Conservation (phyloP, 1,140 invertebrate genomes). For the Atopsyche davidsoni region DNA sequence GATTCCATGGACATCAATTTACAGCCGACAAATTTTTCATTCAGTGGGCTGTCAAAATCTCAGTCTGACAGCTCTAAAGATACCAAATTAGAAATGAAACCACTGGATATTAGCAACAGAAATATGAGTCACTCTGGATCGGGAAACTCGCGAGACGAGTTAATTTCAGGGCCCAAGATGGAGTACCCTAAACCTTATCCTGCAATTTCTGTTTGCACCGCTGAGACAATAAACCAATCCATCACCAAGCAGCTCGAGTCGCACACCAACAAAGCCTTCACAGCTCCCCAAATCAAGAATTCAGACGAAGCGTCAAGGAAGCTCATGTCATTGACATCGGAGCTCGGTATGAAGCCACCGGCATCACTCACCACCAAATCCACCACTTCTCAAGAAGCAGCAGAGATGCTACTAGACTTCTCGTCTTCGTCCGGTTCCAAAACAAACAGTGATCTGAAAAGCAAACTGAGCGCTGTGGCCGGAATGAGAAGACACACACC, state of each 20-base stretch:
- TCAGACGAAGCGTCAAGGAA: constrained; percentile 35
- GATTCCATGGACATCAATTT: constrained; percentile 12
- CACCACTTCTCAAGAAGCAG: constrained; percentile 52
- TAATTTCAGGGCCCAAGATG: constrained; percentile 5
- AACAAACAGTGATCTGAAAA: constrained; percentile 21
- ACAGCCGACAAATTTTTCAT: constrained; percentile 23
- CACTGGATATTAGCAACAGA: constrained; percentile 11
- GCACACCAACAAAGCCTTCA: constrained; percentile 42
- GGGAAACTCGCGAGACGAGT: constrained; percentile 9
- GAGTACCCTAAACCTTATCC: constrained; percentile 24
- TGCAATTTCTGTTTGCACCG: constrained; percentile 20
- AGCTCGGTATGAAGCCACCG: constrained; percentile 44
- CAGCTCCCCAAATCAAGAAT: constrained; percentile 37
- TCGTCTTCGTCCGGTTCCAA: constrained; percentile 50
- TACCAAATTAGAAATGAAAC: constrained; percentile 16
- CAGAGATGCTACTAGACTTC: constrained; percentile 59
- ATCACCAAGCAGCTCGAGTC: constrained; percentile 26
- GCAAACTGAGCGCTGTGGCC: constrained; percentile 38
- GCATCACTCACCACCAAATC: constrained; percentile 38
- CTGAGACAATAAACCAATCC: constrained; percentile 26
- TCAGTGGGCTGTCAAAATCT: constrained; percentile 21
- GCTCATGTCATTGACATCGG: constrained; percentile 28
- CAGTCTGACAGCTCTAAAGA: constrained; percentile 25
- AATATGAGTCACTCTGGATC: constrained; percentile 10
- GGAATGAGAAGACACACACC: constrained; percentile 50